Evolutionary conservation across 64 coral and sea anemone species (phyloP), one percentile per base, ranked within the genome.

Genomic region (Platygyra sinensis): DNA sequence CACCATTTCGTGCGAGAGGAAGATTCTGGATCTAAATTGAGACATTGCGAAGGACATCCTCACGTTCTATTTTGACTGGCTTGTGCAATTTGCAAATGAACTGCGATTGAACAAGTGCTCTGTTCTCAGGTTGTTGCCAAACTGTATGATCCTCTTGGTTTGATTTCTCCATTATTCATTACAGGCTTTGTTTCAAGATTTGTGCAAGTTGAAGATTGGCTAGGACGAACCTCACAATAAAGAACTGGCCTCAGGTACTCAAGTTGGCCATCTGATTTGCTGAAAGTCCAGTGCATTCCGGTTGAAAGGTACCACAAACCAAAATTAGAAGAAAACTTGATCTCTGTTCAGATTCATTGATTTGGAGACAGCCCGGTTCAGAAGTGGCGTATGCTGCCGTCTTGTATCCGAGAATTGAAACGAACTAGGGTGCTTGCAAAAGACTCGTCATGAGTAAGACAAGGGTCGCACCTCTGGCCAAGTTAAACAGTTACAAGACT

Each of bases 11-110:
- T 12, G 49, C 42, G 76, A 55, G 76, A 78, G 49, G 49, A 89
- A 65, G 75, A 67, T 89, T 67, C 57, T 89, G 30, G 75, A 33
- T 52, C 49, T 79, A 59, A 89, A 89, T 52, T 89, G 57, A 75
- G 22, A 89, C 51, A 78, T 89, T 18, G 30, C 54, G 30, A 78
- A 62, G 59, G 75, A 89, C 59, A 49, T 31, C 42, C 67, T 89
- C 49, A 51, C 79, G n/a, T 76, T 89, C 27, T 57, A 11, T 18
- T 63, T 78, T 19, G 75, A 79, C 30, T 65, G 78, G 74, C 60
- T 89, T 5, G 29, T 67, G 2, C 54, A 67, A 24, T 65, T 89
- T 15, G 75, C 74, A 50, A 67, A 89, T 11, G 75, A 89, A n/a
- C 59, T 89, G 10, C 20, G n/a, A 18, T 78, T 28, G n/a, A 89